Conservation (phyloP, 2,888 invertebrate genomes). For the Anoplius nigerrimus region DNA sequence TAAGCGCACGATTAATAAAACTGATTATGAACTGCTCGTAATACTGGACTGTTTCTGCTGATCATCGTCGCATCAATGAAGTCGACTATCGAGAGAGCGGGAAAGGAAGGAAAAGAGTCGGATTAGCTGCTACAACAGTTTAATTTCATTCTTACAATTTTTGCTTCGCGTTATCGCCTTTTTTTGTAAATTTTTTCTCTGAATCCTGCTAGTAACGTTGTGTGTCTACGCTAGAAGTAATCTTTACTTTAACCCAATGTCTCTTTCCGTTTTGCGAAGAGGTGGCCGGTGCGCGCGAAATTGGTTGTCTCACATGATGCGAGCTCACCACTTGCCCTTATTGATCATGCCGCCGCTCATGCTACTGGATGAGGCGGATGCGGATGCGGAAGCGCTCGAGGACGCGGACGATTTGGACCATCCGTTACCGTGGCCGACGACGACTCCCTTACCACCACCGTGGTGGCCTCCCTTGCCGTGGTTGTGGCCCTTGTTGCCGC, state of each 20-base stretch:
- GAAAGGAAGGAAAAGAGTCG: constrained; percentile 1
- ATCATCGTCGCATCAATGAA: too few species aligned
- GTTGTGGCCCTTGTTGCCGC: not conserved
- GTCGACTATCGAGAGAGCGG: too few species aligned
- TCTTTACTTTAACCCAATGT: not conserved
- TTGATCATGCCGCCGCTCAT: not conserved
- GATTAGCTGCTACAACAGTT: constrained; percentile 35
- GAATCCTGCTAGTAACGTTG: constrained; percentile 10
- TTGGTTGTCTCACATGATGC: too few species aligned
- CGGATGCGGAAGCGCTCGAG: not conserved
- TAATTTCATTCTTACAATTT: constrained; percentile 35
- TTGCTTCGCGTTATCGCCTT: constrained; percentile 8
- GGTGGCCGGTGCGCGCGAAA: too few species aligned
- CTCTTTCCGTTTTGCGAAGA: too few species aligned
- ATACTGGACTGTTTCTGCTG: too few species aligned
- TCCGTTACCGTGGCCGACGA: not conserved
- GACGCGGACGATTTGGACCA: not conserved
- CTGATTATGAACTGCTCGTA: too few species aligned
- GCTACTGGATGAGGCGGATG: not conserved
- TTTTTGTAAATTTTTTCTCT: constrained; percentile 16
- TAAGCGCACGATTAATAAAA: too few species aligned
- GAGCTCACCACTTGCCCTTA: too few species aligned
- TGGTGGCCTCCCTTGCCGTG: not conserved
- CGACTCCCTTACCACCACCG: not conserved
- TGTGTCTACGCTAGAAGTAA: constrained; percentile 15